Evolutionary conservation across 2,113 vertebrate genomes (phyloP), one percentile per base, ranked within the genome.

Genomic region (Rutilus rutilus): DNA sequence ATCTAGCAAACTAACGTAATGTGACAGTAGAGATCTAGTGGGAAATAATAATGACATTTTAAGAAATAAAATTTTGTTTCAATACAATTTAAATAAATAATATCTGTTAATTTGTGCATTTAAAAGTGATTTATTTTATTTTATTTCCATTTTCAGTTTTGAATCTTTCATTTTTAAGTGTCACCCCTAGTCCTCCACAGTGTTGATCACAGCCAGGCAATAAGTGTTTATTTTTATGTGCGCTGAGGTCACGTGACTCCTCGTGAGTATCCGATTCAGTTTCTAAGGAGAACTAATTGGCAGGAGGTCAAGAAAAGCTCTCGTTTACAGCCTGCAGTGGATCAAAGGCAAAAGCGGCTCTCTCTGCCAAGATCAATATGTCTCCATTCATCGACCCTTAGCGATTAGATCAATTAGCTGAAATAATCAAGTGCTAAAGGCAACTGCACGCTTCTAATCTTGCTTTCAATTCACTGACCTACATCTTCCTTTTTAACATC

Each of bases 261-360:
- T 82, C 45, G 10, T 9, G 21, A 52, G 27, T 23, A 36, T 81
- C 39, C 30, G 3, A 81, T 30, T 47, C 7, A 1, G 39, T 50
- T 65, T 50, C 78, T 39, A 19, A 36, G 57, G 12, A 62, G 8
- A 42, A 25, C 17, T 47, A 65, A 50, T 81, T 81, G 59, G 42
- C 42, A 50, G 78, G 25, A 30, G n/a, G 60, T 50, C 59, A 65
- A 47, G 42, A 80, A 81, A 64, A 65, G 39, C 27, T n/a, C 17
- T 81, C 25, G 45, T 81, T 81, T 94, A 91, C 91, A 87, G 86
- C 89, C 86, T 79, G 4, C 91, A 88, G 86, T 90, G 86, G 75
- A 54, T 77, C 75, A 77, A 77, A 77, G 75, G 8, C 74, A 77
- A 54, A 54, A 77, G 47, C 42, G 15, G 45, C 47, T 77, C 74